Percentiles rank a stretch among this genome's conserved stretches.
phyloP scores from a whole-genome alignment of 2,113 vertebrate species.

The Callorhinus ursinus region DNA sequence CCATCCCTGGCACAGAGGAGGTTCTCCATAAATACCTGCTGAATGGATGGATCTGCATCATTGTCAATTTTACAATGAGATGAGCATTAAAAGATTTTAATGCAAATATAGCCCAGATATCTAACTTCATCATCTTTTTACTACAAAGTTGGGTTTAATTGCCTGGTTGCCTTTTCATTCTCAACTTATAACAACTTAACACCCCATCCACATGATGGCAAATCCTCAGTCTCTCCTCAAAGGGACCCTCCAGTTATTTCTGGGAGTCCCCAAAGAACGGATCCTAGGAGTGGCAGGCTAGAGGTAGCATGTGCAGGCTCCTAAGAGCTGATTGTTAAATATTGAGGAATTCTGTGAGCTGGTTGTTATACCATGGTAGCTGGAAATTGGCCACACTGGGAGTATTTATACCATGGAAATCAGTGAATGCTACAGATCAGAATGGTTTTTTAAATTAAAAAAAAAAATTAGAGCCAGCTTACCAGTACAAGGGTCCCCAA shows the following conservation, averaged over 20 bases:
- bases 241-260: background rate
- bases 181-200: conserved; percentile 5
- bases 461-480: conserved; percentile 20
- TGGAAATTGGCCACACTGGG: conserved; percentile 65
- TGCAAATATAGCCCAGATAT: background rate
- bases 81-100: background rate
- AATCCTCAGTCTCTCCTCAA: background rate
- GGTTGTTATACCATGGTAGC: background rate
- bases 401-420: conserved; percentile 61
- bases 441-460: conserved; percentile 4
- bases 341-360: conserved; percentile 47
- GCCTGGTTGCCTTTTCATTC: background rate
- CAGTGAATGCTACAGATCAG: conserved; percentile 40
- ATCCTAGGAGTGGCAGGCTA: background rate
- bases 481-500: background rate
- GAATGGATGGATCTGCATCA: background rate
- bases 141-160: conserved; percentile 23
- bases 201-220: background rate
- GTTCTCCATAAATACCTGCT: background rate
- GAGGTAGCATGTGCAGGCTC: background rate
- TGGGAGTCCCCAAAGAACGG: background rate
- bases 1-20: background rate
- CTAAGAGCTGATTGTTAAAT: background rate
- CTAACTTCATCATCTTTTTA: background rate
- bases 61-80: background rate